Evolutionary conservation across 2,113 vertebrate genomes (phyloP).

Genomic region (Tragelaphus scriptus): DNA sequence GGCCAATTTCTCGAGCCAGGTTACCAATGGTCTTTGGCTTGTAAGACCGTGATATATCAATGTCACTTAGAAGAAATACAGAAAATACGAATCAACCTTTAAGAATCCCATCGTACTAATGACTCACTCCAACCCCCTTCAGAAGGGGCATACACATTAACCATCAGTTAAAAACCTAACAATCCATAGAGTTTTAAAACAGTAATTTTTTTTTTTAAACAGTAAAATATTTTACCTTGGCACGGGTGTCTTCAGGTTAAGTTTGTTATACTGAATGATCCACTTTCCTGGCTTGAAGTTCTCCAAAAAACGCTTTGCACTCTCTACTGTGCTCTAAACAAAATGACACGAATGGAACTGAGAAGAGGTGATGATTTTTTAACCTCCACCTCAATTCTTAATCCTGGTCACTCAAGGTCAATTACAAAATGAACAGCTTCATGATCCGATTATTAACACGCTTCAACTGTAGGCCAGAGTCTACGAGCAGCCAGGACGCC

Average conservation of each 20-base stretch:
- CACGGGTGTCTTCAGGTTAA: slow-evolving; percentile 87
- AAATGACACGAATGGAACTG: neutral
- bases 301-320: slow-evolving; percentile 90
- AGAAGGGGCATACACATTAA: neutral
- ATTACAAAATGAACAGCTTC: neutral
- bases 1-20: slow-evolving; percentile 89
- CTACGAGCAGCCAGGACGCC: rapidly evolving
- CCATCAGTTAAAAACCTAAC: neutral
- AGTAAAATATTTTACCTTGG: slow-evolving; percentile 84
- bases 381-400: neutral
- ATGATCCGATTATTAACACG: neutral
- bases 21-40: slow-evolving; percentile 87
- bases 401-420: neutral
- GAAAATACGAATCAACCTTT: neutral
- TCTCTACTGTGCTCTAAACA: slow-evolving; percentile 93
- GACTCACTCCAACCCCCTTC: neutral
- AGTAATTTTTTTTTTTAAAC: neutral
- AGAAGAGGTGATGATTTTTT: neutral
- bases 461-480: neutral
- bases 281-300: slow-evolving; percentile 88
- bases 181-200: neutral
- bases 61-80: slow-evolving; percentile 85
- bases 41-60: slow-evolving; percentile 91
- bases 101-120: neutral
- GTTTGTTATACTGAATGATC: slow-evolving; percentile 87